phyloP scores from a whole-genome alignment of 2,888 invertebrate species.

The Aporophyla nigra region DNA sequence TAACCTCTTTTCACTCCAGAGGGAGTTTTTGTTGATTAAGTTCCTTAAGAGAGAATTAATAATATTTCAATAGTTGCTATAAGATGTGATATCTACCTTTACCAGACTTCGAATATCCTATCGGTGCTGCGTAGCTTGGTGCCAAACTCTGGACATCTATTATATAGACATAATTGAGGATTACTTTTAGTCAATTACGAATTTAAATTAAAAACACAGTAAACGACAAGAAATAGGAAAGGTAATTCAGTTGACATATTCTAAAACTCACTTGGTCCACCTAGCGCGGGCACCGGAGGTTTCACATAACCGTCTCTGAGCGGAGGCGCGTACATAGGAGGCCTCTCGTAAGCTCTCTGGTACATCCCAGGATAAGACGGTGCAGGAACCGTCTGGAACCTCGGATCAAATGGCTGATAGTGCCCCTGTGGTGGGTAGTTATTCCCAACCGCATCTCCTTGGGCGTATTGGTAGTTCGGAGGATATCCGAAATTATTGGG shows the following conservation, averaged over 20 bases:
- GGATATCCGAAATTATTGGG: slow-evolving; percentile 41
- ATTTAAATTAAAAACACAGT: not conserved
- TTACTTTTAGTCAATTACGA: not conserved
- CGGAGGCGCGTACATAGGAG: slow-evolving; percentile 41
- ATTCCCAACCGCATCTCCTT: slow-evolving; percentile 25
- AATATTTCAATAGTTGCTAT: not conserved
- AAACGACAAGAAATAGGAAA: not conserved
- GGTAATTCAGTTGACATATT: not conserved
- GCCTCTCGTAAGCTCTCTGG: slow-evolving; percentile 52
- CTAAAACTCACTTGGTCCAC: slow-evolving; percentile 51
- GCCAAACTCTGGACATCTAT: slow-evolving; percentile 24
- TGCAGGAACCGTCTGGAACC: slow-evolving; percentile 51
- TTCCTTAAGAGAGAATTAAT: not conserved
- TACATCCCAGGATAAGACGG: slow-evolving; percentile 64
- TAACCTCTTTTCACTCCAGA: not conserved
- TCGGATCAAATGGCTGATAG: slow-evolving; percentile 45
- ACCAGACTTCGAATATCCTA: slow-evolving; percentile 34
- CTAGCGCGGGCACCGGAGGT: slow-evolving; percentile 18
- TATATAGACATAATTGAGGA: slow-evolving; percentile 1
- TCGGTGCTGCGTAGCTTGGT: slow-evolving; percentile 7
- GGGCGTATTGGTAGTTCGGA: slow-evolving; percentile 38
- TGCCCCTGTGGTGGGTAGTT: slow-evolving; percentile 27
- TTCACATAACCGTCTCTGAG: slow-evolving; percentile 33
- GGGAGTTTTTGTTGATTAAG: too few relatives aligned
- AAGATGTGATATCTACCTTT: slow-evolving; percentile 24